Conservation (phyloP, 2,888 invertebrate genomes). For the Colostygia pectinataria region DNA sequence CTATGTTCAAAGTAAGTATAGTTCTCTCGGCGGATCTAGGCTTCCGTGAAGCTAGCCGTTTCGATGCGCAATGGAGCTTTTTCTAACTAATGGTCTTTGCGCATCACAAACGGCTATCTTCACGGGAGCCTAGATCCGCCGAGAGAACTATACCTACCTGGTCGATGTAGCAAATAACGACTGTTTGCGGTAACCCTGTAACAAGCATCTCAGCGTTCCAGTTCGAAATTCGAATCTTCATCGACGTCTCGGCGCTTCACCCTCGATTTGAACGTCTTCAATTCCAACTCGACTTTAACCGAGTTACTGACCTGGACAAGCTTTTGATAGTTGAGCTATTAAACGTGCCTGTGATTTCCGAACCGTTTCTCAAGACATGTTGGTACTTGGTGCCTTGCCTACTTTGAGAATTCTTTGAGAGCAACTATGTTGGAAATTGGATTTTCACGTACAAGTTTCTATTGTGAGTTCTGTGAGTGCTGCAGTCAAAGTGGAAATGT, state of each 20-base stretch:
- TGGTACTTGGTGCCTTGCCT: no score
- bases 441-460: constrained; percentile 19
- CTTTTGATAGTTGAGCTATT: constrained; percentile 65
- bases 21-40: no score
- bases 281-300: constrained; percentile 50
- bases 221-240: constrained; percentile 25
- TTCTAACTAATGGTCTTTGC: no score
- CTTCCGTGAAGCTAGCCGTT: no score
- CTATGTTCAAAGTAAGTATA: no score
- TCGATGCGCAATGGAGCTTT: no score
- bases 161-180: not conserved
- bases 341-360: constrained; percentile 45
- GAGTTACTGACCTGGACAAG: constrained; percentile 64
- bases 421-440: constrained; percentile 21
- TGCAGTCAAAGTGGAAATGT: constrained; percentile 4
- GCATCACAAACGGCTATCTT: no score
- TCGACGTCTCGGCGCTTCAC: constrained; percentile 42
- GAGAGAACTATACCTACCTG: no score
- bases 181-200: constrained; percentile 19
- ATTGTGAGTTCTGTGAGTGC: constrained; percentile 7
- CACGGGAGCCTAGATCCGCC: no score
- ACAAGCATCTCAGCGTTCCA: constrained; percentile 21
- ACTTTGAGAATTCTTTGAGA: constrained; percentile 13
- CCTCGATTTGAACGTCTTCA: constrained; percentile 58
- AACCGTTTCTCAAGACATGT: constrained; percentile 13